Evolutionary conservation across 2,113 vertebrate genomes (phyloP).

Genomic region (Sorex araneus): DNA sequence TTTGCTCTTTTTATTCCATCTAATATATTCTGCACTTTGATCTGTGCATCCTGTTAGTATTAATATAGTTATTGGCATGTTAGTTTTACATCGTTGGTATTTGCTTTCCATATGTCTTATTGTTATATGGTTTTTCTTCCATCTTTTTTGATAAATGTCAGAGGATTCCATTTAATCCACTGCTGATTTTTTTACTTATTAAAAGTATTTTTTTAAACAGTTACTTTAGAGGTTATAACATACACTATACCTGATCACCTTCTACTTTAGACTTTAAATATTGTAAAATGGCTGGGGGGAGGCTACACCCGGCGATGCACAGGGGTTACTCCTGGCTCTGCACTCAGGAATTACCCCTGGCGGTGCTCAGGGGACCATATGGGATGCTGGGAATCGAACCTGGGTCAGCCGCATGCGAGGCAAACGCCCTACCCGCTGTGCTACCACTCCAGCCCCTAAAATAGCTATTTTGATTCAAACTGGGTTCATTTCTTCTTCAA

Average conservation of each 20-base stretch:
- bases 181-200: slow-evolving; percentile 28
- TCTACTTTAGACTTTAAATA: slow-evolving; percentile 55
- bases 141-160: slow-evolving; percentile 38
- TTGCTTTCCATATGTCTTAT: slow-evolving; percentile 7
- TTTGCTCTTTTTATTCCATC: slow-evolving; percentile 18
- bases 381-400: no score
- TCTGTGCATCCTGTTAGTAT: slow-evolving; percentile 5
- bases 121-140: neutral
- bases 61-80: slow-evolving; percentile 30
- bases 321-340: no score
- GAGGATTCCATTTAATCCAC: slow-evolving; percentile 35
- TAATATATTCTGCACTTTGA: slow-evolving; percentile 46
- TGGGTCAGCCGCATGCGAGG: no score
- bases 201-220: slow-evolving; percentile 27
- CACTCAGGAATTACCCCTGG: no score
- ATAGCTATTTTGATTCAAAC: slow-evolving; percentile 11
- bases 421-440: no score
- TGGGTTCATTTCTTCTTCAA: slow-evolving; percentile 48
- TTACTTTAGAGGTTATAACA: slow-evolving; percentile 4
- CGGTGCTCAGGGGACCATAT: no score
- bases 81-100: slow-evolving; percentile 31
- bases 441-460: no score
- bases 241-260: neutral
- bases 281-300: slow-evolving; percentile 63
- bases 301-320: no score